A percentile compares a stretch with the other conserved stretches of the same genome.
Evolutionary conservation across 2,797 vertebrate species (phyloP).

Genomic region (Petrocephalus sullivani): DNA sequence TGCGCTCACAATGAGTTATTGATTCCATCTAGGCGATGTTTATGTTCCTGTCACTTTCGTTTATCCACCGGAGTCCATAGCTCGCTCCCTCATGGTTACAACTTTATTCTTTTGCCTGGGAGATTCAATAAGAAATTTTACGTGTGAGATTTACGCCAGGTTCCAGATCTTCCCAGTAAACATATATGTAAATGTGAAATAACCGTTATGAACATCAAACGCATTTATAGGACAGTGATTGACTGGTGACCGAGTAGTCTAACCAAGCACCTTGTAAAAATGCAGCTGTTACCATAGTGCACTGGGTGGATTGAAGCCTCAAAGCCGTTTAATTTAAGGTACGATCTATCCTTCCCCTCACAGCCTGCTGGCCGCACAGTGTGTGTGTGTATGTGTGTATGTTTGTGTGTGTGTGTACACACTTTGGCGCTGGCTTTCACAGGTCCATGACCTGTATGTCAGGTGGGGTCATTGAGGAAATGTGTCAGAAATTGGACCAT

Average conservation of each 20-base stretch:
- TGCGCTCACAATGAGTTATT: constrained; percentile 66
- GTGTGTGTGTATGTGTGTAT: neutral
- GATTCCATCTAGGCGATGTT: constrained; percentile 47
- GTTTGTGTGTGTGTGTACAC: neutral
- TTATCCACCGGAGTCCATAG: constrained; percentile 15
- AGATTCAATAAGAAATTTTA: neutral
- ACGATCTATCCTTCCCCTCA: neutral
- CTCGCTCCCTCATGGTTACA: neutral
- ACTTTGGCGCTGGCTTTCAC: neutral
- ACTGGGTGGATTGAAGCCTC: neutral
- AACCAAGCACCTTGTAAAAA: neutral
- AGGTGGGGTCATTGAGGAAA: neutral
- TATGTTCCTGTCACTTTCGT: constrained; percentile 47
- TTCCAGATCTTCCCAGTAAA: neutral
- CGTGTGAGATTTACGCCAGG: neutral
- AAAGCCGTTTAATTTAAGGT: neutral
- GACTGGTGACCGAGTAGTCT: neutral
- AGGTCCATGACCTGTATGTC: neutral
- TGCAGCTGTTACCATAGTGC: neutral
- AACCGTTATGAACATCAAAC: neutral
- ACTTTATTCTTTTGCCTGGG: neutral
- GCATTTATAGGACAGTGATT: neutral
- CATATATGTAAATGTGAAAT: neutral
- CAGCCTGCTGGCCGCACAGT: neutral
- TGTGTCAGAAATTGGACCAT: neutral